phyloP scores from a whole-genome alignment of 2,797 vertebrate genomes.

The Fundulus diaphanus region DNA sequence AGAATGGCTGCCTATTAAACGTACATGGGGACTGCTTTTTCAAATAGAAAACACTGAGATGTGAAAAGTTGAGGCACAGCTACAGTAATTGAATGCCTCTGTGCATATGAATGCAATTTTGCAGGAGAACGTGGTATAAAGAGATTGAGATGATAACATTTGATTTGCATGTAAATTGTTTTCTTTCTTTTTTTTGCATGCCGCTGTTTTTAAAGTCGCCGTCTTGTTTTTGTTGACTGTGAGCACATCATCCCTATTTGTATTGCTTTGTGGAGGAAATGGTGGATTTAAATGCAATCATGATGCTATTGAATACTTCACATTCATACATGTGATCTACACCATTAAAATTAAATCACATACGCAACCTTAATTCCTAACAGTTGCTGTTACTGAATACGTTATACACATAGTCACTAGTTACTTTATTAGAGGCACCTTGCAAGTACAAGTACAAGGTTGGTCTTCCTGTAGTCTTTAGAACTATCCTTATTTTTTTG shows the following conservation, averaged over 20 bases:
- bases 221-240: conserved; percentile 53
- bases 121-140: conserved; percentile 70
- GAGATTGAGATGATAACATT: conserved; percentile 82
- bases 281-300: conserved; percentile 50
- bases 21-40: conserved; percentile 73
- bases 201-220: conserved; percentile 21
- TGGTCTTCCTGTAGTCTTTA: background rate
- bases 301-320: conserved; percentile 26
- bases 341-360: background rate
- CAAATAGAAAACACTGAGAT: conserved; percentile 74
- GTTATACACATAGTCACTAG: background rate
- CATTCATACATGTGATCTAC: conserved; percentile 30
- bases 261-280: conserved; percentile 44
- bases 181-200: conserved; percentile 64
- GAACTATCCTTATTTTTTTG: background rate
- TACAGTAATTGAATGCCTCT: conserved; percentile 79
- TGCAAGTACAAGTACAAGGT: background rate
- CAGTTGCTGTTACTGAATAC: background rate
- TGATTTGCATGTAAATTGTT: conserved; percentile 87
- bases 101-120: conserved; percentile 80
- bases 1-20: conserved; percentile 78
- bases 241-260: conserved; percentile 44
- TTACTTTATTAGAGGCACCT: background rate
- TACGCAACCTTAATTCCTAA: background rate
- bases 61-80: conserved; percentile 74